Conservation (phyloP, 1,140 invertebrate genomes). For the Plectrocnemia conspersa region DNA sequence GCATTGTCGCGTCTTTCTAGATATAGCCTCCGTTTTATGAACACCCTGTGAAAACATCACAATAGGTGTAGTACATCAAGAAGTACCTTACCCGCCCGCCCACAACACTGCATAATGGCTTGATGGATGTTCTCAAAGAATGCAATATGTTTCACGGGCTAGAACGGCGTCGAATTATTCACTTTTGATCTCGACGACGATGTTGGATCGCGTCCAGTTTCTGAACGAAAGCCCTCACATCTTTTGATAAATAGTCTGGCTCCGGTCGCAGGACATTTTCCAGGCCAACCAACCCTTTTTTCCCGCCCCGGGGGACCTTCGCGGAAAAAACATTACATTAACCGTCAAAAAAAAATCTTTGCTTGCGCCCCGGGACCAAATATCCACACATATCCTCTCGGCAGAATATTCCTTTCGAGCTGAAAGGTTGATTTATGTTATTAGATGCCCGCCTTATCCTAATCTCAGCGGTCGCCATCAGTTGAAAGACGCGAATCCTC, state of each 20-base stretch:
- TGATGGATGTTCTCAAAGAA: too few relatives aligned
- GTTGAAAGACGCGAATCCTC: slow-evolving; percentile 11
- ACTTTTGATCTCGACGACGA: neutral
- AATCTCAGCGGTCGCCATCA: slow-evolving; percentile 19
- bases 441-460: slow-evolving; percentile 23
- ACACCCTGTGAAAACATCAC: too few relatives aligned
- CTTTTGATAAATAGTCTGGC: neutral
- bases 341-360: slow-evolving; percentile 9
- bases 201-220: neutral
- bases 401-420: neutral
- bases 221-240: neutral
- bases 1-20: too few relatives aligned
- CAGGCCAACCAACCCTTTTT: neutral
- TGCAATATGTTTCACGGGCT: too few relatives aligned
- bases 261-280: neutral
- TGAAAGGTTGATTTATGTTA: slow-evolving; percentile 22
- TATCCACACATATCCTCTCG: slow-evolving; percentile 7
- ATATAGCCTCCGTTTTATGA: too few relatives aligned
- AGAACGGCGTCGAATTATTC: slow-evolving; percentile 11
- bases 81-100: too few relatives aligned
- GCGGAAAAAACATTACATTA: slow-evolving; percentile 21
- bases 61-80: too few relatives aligned
- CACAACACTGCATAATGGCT: too few relatives aligned
- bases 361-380: neutral
- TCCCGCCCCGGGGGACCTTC: neutral